Evolutionary conservation across 2,888 invertebrate genomes (phyloP).

Genomic region (Diaprepes abbreviatus): DNA sequence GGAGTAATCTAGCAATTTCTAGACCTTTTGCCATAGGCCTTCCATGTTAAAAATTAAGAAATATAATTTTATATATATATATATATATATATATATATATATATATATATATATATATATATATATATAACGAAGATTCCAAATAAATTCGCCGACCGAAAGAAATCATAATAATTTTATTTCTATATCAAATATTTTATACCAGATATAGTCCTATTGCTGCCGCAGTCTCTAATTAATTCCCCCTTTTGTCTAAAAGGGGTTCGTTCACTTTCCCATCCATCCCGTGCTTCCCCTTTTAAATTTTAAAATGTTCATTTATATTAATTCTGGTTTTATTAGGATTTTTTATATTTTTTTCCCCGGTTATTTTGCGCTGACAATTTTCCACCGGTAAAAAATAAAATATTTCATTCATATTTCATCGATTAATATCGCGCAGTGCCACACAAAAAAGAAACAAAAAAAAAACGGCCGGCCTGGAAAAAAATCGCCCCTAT

Average conservation of each 20-base stretch:
- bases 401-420: constrained; percentile 53
- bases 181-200: too few species aligned
- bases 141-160: too few species aligned
- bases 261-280: neutral
- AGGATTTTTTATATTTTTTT: constrained; percentile 44
- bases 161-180: too few species aligned
- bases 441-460: constrained; percentile 45
- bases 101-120: neutral
- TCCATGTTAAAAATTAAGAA: too few species aligned
- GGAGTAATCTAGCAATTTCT: too few species aligned
- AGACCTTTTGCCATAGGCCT: too few species aligned
- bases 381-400: constrained; percentile 49
- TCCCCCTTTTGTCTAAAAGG: neutral
- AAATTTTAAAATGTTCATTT: constrained; percentile 49
- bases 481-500: constrained; percentile 51
- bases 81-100: too few species aligned
- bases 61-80: too few species aligned
- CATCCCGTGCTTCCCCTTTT: constrained; percentile 20
- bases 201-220: too few species aligned
- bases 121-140: too few species aligned
- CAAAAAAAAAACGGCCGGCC: constrained; percentile 39
- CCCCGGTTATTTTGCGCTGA: constrained; percentile 41
- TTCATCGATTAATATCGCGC: constrained; percentile 52
- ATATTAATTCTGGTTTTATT: constrained; percentile 50
- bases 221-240: too few species aligned